phyloP scores from a whole-genome alignment of 2,113 vertebrate species.

The Crocuta crocuta region DNA sequence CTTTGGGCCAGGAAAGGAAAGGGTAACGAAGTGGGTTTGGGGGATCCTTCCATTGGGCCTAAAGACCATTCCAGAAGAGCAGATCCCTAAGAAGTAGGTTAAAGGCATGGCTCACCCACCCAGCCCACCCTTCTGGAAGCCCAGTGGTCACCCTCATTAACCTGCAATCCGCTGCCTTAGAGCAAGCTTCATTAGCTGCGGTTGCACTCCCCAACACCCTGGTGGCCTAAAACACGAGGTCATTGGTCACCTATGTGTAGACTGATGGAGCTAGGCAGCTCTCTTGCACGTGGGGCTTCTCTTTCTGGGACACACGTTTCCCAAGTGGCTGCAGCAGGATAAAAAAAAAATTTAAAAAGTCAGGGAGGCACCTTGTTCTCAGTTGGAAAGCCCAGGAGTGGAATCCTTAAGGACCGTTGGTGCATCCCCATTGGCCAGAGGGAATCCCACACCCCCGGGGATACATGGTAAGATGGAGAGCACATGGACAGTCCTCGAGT shows the following conservation, averaged over 20 bases:
- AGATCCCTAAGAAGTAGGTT: background rate
- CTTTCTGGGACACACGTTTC: background rate
- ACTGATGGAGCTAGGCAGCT: background rate
- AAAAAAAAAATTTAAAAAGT: background rate
- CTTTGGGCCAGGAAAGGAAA: background rate
- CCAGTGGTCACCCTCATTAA: background rate
- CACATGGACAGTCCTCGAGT: fast-evolving
- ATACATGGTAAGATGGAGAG: background rate
- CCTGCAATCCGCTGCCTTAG: background rate
- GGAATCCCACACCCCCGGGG: background rate
- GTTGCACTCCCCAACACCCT: background rate
- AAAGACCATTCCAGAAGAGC: background rate
- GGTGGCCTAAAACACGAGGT: background rate
- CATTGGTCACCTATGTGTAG: background rate
- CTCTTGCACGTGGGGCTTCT: background rate
- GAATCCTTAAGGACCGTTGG: background rate
- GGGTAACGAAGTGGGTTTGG: background rate
- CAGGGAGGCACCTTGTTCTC: background rate
- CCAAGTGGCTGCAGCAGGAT: too few relatives aligned
- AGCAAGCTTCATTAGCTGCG: too few relatives aligned
- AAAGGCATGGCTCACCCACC: background rate
- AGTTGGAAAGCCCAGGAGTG: background rate
- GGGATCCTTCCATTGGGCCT: background rate
- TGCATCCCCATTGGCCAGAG: background rate
- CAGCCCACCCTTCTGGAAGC: too few relatives aligned